Evolutionary conservation across 2,113 vertebrate species (phyloP).

Genomic region (Puffinus mauretanicus): DNA sequence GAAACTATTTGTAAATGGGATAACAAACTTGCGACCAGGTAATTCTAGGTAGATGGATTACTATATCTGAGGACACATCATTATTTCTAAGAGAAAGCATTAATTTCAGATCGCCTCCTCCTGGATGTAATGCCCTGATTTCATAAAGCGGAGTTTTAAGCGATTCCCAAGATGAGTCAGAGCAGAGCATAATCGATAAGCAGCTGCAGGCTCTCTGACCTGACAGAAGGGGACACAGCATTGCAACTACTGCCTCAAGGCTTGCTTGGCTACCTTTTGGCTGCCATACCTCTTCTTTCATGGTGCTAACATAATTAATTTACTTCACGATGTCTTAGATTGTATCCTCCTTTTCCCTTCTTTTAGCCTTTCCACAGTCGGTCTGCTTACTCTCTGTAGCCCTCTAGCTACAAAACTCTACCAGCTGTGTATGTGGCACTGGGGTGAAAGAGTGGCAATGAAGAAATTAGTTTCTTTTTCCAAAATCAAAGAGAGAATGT

Average conservation of each 20-base stretch:
- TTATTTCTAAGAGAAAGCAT: neutral
- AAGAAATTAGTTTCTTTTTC: neutral
- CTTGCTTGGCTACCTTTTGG: neutral
- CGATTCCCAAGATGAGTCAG: neutral
- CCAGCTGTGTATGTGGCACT: neutral
- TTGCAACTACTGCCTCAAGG: neutral
- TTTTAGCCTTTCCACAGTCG: neutral
- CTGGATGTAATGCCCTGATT: neutral
- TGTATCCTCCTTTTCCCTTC: neutral
- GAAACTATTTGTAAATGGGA: slow-evolving; percentile 60
- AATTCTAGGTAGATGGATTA: neutral
- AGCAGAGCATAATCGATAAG: neutral
- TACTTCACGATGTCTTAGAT: neutral
- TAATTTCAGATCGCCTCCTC: neutral
- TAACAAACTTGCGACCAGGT: slow-evolving; percentile 34
- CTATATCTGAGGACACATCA: neutral
- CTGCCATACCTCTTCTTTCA: neutral
- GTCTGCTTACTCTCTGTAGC: neutral
- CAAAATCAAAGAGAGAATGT: neutral
- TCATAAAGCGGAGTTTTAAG: neutral
- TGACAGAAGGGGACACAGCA: neutral
- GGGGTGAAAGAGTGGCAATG: neutral
- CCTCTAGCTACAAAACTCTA: neutral
- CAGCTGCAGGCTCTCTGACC: neutral
- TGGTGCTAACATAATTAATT: neutral